Evolutionary conservation across 2,113 vertebrate species (phyloP), one percentile per base, ranked within the genome.

Genomic region (Takifugu bimaculatus): DNA sequence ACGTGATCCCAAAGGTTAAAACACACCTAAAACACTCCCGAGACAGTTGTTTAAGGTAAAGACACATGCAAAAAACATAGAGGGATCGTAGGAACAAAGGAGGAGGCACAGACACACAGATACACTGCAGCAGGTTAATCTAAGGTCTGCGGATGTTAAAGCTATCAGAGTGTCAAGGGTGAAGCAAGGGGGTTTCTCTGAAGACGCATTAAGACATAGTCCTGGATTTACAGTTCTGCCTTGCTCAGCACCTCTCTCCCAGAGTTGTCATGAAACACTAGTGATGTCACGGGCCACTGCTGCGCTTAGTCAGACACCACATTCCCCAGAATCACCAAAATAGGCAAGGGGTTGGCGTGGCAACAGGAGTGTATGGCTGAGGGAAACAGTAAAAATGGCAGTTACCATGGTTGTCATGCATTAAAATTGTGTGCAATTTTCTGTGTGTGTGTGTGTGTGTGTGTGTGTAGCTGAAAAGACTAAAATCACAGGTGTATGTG

Each of bases 191-290:
- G 57, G 58, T 68, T 60, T 83, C 86, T 85, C 83, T 70, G 56
- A 83, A 82, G 79, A 85, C 77, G 69, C 75, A 87, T 87, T 85
- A 84, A 84, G 77, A 74, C 72, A 74, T 79, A 82, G 80, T 78
- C 74, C 60, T 79, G 77, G 77, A 90, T 81, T 81, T 84, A 81
- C 72, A 78, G 66, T 63, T 61, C 69, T 78, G 83, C 57, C 70
- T 70, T 79, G 61, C 74, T 82, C 80, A 75, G 78, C 77, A 81
- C 76, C 83, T 70, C 64, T 57, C 68, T 63, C 74, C 85, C 78
- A 83, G 70, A 79, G 72, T 85, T 79, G 71, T 85, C 57, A 83
- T 82, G 76, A 87, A 88, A 84, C 66, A 67, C 59, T 10, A 52
- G 50, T 90, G 85, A 90, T 80, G 83, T 89, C 85, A 89, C 67